Evolutionary conservation across 2,797 vertebrate genomes (phyloP), one percentile per base, ranked within the genome.

Genomic region (Fistularia commersonii): DNA sequence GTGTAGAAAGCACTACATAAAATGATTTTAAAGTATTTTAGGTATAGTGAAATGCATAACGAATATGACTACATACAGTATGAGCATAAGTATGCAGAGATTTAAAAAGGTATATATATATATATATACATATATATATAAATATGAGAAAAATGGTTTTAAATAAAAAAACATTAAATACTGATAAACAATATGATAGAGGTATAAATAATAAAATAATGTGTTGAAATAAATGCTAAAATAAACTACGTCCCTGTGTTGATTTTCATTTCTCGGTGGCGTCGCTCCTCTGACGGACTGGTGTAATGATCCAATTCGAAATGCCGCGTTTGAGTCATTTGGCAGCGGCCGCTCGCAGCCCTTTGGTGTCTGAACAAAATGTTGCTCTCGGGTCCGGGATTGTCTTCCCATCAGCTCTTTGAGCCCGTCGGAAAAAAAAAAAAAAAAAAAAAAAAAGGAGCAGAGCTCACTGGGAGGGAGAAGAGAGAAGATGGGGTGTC

Each of bases 211-310:
- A 90, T 80, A 81, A 82, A 78, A 79, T 88, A 88, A 90, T 80
- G 82, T 87, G 85, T 89, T 87, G 84, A 87, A 92, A 91, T 91
- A 90, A 91, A 91, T 82, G 64, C 79, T 84, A 71, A 87, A 84
- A 79, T 82, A 79, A 87, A 87, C 67, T 66, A 14, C 72, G 62
- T 54, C 57, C 60, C 45, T 81, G 78, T 75, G 38, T 58, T 76
- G 74, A 54, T 82, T 83, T 51, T 84, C 48, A 46, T 85, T 77
- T 60, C 76, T 59, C 34, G 51, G 8, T 57, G 41, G 33, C 51
- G 42, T 41, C 54, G 50, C 64, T 68, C 59, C 23, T 23, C 23
- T 23, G 23, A 23, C 23, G 23, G 23, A 23, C 23, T 23, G 23
- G 52, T 63, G 54, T 75, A 57, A 76, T 69, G 72, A 79, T 82